Conservation (phyloP, 2,113 vertebrate species). For the Cephalopholis sonnerati region DNA sequence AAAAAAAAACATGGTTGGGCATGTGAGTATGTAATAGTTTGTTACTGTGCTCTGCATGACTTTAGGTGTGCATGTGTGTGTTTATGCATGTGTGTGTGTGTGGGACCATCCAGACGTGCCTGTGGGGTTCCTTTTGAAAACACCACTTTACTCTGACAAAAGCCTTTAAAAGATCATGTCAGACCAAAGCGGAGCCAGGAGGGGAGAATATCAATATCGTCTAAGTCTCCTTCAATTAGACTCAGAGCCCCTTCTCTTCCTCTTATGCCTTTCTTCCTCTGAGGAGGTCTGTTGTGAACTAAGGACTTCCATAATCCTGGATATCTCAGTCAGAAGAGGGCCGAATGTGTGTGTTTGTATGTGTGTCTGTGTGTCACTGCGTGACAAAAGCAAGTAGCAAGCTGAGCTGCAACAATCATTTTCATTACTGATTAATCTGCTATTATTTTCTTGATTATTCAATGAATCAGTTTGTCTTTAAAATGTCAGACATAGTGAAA, state of each 20-base stretch:
- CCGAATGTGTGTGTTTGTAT: background rate
- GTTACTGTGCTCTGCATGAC: constrained; percentile 17
- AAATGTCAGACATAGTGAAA: too few relatives aligned
- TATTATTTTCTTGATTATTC: background rate
- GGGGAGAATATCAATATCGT: constrained; percentile 59
- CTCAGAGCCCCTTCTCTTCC: constrained; percentile 14
- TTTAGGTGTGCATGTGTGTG: background rate
- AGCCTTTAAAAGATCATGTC: constrained; percentile 56
- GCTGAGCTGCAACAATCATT: background rate
- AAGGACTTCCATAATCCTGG: constrained; percentile 2
- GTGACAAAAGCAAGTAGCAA: background rate
- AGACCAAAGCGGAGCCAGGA: constrained; percentile 52
- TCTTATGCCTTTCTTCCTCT: constrained; percentile 5
- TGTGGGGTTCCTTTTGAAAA: constrained; percentile 41
- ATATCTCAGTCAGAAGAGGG: background rate
- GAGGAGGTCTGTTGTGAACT: constrained; percentile 3
- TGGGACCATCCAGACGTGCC: constrained; percentile 24
- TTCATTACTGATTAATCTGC: background rate
- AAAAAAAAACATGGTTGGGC: constrained; percentile 12
- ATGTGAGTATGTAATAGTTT: constrained; percentile 5
- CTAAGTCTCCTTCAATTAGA: constrained; percentile 51
- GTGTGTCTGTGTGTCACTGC: too few relatives aligned
- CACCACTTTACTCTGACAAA: constrained; percentile 45
- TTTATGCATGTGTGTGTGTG: background rate
- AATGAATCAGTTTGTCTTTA: background rate